A percentile compares a stretch with the other conserved stretches of the same genome.
phyloP scores from a whole-genome alignment of 1,140 invertebrate genomes.

The Pararge aegeria region DNA sequence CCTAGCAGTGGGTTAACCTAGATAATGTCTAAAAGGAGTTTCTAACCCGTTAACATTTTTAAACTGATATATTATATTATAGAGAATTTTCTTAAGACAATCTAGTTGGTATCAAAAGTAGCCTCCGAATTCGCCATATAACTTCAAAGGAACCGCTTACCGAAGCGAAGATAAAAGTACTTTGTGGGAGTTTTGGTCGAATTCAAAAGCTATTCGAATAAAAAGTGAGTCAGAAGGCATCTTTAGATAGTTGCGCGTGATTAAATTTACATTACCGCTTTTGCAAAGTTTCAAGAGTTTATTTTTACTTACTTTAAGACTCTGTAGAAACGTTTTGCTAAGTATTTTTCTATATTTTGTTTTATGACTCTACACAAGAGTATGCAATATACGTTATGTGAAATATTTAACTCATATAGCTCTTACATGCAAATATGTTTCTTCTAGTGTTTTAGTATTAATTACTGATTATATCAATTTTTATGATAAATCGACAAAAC shows the following conservation, averaged over 20 bases:
- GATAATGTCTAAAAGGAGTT: too few relatives aligned
- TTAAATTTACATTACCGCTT: constrained; percentile 7
- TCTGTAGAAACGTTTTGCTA: neutral
- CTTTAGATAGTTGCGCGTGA: constrained; percentile 6
- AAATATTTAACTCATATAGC: too few relatives aligned
- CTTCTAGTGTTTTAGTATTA: too few relatives aligned
- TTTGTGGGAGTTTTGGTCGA: constrained; percentile 11
- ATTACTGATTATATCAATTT: too few relatives aligned
- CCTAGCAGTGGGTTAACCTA: too few relatives aligned
- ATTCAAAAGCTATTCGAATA: constrained; percentile 10
- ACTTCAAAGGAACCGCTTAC: constrained; percentile 11
- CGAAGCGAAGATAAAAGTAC: constrained; percentile 10
- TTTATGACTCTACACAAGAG: neutral
- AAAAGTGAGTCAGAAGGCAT: constrained; percentile 5
- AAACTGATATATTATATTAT: neutral
- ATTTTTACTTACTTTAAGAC: neutral
- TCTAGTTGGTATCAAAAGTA: constrained; percentile 5
- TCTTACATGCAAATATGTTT: too few relatives aligned
- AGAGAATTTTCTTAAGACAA: neutral
- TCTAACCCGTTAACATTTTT: neutral
- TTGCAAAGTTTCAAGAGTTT: neutral
- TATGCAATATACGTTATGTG: neutral
- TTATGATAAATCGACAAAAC: too few relatives aligned
- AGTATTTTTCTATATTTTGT: neutral
- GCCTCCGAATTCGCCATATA: constrained; percentile 4